These are phyloP conservation scores for Ctenodactylus gundi DNA, from an alignment of 2,113 vertebrate genomes.

Conservation along the genomic window DNA sequence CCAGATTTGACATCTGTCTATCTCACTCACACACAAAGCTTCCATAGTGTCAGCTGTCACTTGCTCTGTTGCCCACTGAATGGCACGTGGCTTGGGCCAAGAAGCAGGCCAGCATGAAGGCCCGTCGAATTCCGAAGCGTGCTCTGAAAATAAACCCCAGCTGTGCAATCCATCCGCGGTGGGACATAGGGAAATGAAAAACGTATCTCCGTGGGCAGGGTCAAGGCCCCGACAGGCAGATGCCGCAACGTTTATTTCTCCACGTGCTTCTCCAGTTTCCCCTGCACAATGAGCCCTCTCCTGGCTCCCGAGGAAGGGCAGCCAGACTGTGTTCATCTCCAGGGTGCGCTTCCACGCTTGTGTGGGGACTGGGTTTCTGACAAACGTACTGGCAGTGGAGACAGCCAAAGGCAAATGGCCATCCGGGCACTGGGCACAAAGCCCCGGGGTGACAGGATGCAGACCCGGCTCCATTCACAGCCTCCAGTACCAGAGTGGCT, in stretches of 20 bases:
- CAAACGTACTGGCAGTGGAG: background rate
- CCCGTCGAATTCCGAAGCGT: slow-evolving; percentile 19
- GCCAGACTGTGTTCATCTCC: fast-evolving
- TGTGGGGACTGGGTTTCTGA: background rate
- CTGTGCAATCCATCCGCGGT: background rate
- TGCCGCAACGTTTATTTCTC: background rate
- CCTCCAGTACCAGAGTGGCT: no score
- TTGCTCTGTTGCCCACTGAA: slow-evolving; percentile 39
- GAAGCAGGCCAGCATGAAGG: background rate
- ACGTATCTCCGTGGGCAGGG: background rate
- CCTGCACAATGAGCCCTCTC: background rate
- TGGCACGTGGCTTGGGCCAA: slow-evolving; percentile 19
- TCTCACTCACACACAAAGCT: background rate
- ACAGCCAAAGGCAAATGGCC: background rate
- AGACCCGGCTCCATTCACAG: background rate
- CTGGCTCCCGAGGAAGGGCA: background rate
- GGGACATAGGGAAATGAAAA: slow-evolving; percentile 55
- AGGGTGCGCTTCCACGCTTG: background rate
- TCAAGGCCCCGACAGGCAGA: slow-evolving; percentile 20
- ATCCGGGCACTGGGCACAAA: background rate
- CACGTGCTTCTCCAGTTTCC: slow-evolving; percentile 20
- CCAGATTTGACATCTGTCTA: slow-evolving; percentile 46
- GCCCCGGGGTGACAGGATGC: no score
- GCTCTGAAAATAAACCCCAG: slow-evolving; percentile 54
- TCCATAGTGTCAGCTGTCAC: background rate